These are phyloP conservation scores for Microcebus ravelobensis DNA, from an alignment of 2,113 vertebrate species.

Conservation along the genomic window DNA sequence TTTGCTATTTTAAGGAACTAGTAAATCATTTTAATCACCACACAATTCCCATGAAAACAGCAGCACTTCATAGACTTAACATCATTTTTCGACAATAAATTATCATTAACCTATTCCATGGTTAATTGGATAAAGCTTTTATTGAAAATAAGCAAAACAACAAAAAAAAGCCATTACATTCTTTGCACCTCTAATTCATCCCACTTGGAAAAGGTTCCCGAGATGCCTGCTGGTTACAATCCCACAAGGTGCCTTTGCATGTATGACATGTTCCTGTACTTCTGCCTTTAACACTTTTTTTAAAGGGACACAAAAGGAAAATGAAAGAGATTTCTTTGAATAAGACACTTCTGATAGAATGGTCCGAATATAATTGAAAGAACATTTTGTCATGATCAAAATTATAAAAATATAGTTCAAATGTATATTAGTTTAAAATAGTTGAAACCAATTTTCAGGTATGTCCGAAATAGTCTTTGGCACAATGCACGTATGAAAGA, in stretches of 20 bases:
- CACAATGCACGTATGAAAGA: not conserved
- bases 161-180: not conserved
- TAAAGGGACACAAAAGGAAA: constrained; percentile 21
- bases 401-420: constrained; percentile 36
- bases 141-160: constrained; percentile 12
- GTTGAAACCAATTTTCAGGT: not conserved
- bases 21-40: constrained; percentile 1
- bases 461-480: not conserved
- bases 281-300: not conserved
- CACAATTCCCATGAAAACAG: constrained; percentile 5
- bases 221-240: not conserved
- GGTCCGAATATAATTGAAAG: not conserved
- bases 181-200: not conserved
- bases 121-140: constrained; percentile 33
- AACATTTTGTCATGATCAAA: constrained; percentile 28
- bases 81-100: constrained; percentile 21
- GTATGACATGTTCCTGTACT: not conserved
- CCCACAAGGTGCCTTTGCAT: not conserved
- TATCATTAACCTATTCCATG: not conserved
- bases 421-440: constrained; percentile 37
- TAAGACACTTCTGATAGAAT: not conserved
- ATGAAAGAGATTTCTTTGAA: constrained; percentile 5
- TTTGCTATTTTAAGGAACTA: constrained; percentile 38
- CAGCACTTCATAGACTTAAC: not conserved
- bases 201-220: not conserved